Percentiles rank a stretch among this genome's conserved stretches.
phyloP scores from a whole-genome alignment of 2,113 vertebrate species.

The Pseudorasbora parva region DNA sequence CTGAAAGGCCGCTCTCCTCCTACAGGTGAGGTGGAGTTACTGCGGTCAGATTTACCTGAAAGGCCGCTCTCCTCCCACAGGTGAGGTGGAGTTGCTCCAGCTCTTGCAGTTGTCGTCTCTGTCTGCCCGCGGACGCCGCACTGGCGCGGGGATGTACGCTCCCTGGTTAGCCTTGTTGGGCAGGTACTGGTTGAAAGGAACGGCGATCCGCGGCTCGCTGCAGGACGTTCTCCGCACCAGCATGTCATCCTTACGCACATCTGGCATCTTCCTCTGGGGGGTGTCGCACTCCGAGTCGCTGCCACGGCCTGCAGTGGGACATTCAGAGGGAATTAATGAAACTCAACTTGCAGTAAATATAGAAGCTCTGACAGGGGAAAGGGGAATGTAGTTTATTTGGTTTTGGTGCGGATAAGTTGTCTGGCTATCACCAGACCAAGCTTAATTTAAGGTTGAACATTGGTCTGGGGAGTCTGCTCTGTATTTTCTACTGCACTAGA shows the following conservation, averaged over 20 bases:
- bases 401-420: too few species aligned
- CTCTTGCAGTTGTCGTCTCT: constrained; percentile 87
- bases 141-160: constrained; percentile 83
- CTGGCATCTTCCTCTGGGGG: constrained; percentile 88
- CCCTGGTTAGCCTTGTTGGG: constrained; percentile 96
- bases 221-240: constrained; percentile 87
- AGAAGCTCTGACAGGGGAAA: neutral
- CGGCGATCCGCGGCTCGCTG: constrained; percentile 85
- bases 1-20: constrained; percentile 90
- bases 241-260: constrained; percentile 97
- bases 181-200: constrained; percentile 99
- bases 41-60: constrained; percentile 89
- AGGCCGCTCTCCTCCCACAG: constrained; percentile 86
- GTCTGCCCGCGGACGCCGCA: constrained; percentile 84
- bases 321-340: neutral
- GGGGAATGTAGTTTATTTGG: neutral
- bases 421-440: too few species aligned
- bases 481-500: too few species aligned
- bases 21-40: constrained; percentile 87
- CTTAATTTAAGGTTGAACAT: too few species aligned
- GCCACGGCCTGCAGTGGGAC: constrained; percentile 83
- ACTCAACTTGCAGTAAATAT: neutral
- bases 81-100: constrained; percentile 92
- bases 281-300: constrained; percentile 94
- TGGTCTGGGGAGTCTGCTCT: too few species aligned